A percentile compares a stretch with the other conserved stretches of the same genome.
These are phyloP conservation scores for Trachelus stipa DNA, from an alignment of 2,888 invertebrate species.

Conservation along the genomic window DNA sequence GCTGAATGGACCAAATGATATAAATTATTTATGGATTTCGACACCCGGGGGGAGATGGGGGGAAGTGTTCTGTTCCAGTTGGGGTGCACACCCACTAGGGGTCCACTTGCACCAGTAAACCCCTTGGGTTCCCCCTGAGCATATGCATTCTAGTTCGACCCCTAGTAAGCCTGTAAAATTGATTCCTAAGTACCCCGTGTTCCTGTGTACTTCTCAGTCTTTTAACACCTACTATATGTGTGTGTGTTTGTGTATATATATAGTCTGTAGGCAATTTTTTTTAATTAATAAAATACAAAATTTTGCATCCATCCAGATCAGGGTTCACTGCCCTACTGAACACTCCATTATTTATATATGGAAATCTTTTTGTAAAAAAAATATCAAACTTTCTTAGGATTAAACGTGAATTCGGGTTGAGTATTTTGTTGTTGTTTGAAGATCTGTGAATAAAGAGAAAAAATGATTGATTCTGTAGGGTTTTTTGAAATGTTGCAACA, in stretches of 20 bases:
- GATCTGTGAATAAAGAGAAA: no score
- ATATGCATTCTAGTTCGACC: slow-evolving; percentile 59
- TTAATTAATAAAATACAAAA: neutral
- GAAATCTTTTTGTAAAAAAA: neutral
- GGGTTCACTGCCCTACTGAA: no score
- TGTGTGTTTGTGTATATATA: slow-evolving; percentile 6
- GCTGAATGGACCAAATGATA: slow-evolving; percentile 65
- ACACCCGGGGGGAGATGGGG: slow-evolving; percentile 53
- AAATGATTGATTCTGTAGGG: no score
- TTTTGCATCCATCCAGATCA: no score
- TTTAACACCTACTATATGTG: slow-evolving; percentile 54
- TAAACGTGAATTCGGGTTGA: neutral
- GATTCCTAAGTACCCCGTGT: slow-evolving; percentile 62
- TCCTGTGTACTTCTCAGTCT: slow-evolving; percentile 49
- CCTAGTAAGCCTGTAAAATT: slow-evolving; percentile 56
- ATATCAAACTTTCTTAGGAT: slow-evolving; percentile 6
- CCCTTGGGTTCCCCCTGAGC: slow-evolving; percentile 62
- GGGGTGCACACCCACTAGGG: slow-evolving; percentile 57
- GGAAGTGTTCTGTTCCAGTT: slow-evolving; percentile 39
- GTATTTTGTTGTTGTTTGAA: no score
- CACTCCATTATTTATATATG: no score
- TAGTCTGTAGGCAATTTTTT: neutral
- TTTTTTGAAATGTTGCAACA: slow-evolving; percentile 31
- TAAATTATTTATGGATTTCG: slow-evolving; percentile 67
- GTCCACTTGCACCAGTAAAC: slow-evolving; percentile 60